phyloP scores from a whole-genome alignment of 2,797 vertebrate genomes.

The Mycteria americana region DNA sequence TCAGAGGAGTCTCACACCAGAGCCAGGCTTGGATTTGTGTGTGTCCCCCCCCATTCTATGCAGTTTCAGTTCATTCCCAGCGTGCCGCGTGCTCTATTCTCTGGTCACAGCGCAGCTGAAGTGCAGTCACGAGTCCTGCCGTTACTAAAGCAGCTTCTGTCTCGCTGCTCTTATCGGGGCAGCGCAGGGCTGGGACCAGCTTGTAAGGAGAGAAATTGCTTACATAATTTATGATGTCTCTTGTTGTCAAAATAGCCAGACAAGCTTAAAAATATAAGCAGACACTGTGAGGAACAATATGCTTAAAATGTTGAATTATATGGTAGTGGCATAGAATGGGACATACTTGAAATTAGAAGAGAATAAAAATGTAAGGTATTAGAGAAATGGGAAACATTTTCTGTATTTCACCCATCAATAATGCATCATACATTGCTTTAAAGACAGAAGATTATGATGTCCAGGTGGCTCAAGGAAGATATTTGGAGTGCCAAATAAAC shows the following conservation, averaged over 20 bases:
- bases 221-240: background rate
- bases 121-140: background rate
- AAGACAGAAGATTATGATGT: background rate
- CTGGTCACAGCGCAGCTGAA: background rate
- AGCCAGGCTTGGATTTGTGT: background rate
- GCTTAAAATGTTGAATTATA: background rate
- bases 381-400: background rate
- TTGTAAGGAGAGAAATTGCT: background rate
- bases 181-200: background rate
- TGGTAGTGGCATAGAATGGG: background rate
- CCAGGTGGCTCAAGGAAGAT: background rate
- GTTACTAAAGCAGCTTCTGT: background rate
- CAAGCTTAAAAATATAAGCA: background rate
- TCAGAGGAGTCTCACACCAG: background rate
- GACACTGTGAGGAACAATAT: background rate
- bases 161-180: background rate
- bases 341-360: background rate
- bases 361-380: background rate
- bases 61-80: background rate
- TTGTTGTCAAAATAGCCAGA: slow-evolving; percentile 4
- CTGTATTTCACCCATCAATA: background rate
- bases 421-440: background rate
- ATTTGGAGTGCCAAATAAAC: background rate
- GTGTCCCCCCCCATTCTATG: rapidly evolving
- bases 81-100: rapidly evolving